Conservation (phyloP, 2,797 vertebrate species). For the Sphenodon punctatus region DNA sequence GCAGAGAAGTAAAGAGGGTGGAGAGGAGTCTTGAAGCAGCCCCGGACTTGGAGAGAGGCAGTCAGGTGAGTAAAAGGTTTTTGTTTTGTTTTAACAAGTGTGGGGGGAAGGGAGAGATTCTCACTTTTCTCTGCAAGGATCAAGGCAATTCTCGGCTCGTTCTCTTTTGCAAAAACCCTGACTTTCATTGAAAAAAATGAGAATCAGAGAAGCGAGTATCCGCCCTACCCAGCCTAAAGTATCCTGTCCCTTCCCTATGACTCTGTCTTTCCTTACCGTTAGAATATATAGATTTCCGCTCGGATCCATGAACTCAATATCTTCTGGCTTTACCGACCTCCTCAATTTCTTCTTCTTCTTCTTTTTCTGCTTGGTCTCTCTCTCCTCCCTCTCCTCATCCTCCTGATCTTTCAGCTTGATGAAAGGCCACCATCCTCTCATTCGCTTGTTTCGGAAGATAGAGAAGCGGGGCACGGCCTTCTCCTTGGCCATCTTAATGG, state of each 20-base stretch:
- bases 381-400: conserved; percentile 84
- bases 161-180: no score
- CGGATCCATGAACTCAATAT: conserved; percentile 84
- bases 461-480: conserved; percentile 85
- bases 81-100: no score
- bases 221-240: not conserved
- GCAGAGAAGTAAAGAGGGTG: no score
- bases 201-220: no score
- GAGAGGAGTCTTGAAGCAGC: no score
- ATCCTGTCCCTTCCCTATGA: no score
- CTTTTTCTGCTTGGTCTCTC: conserved; percentile 77
- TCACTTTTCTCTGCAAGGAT: no score
- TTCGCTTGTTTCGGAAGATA: conserved; percentile 87
- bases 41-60: no score
- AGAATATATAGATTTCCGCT: conserved; percentile 84
- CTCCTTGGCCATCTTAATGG: conserved; percentile 84
- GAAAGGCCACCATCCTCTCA: conserved; percentile 93
- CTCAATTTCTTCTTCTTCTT: conserved; percentile 79
- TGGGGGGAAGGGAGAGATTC: no score
- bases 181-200: no score
- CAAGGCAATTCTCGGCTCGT: no score
- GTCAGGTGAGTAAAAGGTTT: no score
- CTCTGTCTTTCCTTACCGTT: conserved; percentile 73
- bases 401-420: conserved; percentile 84
- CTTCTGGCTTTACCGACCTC: conserved; percentile 79